Conservation (phyloP, 2,888 invertebrate genomes). For the Lasioglossum figueresi region DNA sequence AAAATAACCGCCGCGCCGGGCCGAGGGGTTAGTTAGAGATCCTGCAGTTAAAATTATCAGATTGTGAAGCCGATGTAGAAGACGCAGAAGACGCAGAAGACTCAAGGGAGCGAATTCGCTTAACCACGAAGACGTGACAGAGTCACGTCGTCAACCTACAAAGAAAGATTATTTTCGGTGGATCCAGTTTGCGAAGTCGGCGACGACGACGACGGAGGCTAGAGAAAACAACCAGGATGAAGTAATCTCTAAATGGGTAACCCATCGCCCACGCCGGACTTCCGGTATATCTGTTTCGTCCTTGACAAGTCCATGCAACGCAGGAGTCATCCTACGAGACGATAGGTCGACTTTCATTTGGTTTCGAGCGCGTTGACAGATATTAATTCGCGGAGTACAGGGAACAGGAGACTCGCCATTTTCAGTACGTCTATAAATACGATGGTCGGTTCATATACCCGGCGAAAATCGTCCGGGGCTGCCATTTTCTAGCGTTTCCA, state of each 20-base stretch:
- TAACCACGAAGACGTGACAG: background rate
- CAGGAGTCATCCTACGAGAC: slow-evolving; percentile 34
- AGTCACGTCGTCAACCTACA: background rate
- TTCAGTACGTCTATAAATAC: slow-evolving; percentile 68
- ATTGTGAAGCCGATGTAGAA: background rate
- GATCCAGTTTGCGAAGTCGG: background rate
- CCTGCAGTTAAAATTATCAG: background rate
- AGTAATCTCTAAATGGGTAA: slow-evolving; percentile 31
- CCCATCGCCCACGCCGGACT: background rate
- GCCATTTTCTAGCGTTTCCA: slow-evolving; percentile 33
- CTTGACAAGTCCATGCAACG: slow-evolving; percentile 50
- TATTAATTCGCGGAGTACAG: slow-evolving; percentile 63
- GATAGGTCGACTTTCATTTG: slow-evolving; percentile 62
- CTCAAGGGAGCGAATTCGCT: background rate
- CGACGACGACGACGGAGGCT: background rate
- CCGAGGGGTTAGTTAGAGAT: background rate
- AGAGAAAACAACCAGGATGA: slow-evolving; percentile 10
- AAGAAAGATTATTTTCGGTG: slow-evolving; percentile 31
- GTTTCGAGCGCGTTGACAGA: slow-evolving; percentile 46
- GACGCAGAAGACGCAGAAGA: background rate
- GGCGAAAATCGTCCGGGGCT: slow-evolving; percentile 41
- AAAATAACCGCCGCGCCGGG: background rate
- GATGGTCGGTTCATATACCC: slow-evolving; percentile 30
- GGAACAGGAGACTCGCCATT: slow-evolving; percentile 57
- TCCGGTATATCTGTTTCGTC: slow-evolving; percentile 22